These are phyloP conservation scores for Chionodraco myersi DNA, from an alignment of 2,113 vertebrate species.

Conservation along the genomic window DNA sequence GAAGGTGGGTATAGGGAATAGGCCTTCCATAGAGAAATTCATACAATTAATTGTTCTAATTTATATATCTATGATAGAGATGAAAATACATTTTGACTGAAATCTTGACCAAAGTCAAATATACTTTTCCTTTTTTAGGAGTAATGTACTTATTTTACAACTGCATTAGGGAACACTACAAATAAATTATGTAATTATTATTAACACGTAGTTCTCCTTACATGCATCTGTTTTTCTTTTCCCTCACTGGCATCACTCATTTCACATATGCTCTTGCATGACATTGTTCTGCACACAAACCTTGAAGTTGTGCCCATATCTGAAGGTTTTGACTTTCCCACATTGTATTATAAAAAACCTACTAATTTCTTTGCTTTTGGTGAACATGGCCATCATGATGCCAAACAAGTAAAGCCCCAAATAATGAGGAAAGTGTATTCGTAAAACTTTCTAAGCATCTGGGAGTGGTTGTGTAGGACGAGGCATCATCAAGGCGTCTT, in stretches of 20 bases:
- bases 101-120: background rate
- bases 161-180: background rate
- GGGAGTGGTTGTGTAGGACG: conserved; percentile 88
- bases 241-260: conserved; percentile 22
- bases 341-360: conserved; percentile 61
- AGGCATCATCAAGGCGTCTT: conserved; percentile 90
- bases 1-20: background rate
- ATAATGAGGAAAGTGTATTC: conserved; percentile 81
- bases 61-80: background rate
- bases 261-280: conserved; percentile 40
- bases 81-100: background rate
- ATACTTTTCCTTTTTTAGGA: background rate
- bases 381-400: conserved; percentile 58
- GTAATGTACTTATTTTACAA: conserved; percentile 8
- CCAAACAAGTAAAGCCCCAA: conserved; percentile 78
- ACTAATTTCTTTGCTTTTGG: conserved; percentile 60
- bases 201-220: background rate
- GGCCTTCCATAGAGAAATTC: background rate
- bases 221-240: conserved; percentile 43
- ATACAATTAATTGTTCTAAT: background rate
- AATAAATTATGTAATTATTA: background rate
- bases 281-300: conserved; percentile 53
- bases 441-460: conserved; percentile 86
- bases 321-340: conserved; percentile 75
- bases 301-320: conserved; percentile 50